Evolutionary conservation across 2,888 invertebrate species (phyloP), one percentile per base, ranked within the genome.

Genomic region (Dicyrtoma fusca): DNA sequence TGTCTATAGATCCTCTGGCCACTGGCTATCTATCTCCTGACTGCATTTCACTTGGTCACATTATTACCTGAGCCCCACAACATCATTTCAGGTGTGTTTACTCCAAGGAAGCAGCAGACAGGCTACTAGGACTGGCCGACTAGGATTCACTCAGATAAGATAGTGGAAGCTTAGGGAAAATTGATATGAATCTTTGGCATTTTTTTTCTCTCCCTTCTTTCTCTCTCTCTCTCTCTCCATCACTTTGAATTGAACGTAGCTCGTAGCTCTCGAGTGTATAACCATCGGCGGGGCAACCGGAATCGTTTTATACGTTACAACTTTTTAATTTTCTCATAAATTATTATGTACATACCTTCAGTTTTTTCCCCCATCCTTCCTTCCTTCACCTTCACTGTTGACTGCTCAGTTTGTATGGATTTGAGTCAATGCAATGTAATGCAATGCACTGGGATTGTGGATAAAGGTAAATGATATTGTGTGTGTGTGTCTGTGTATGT

Each of bases 311-410:
- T 14, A 53, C 42, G 42, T 66, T 65, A 65, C 51, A 65, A 65
- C 65, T 65, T 66, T 66, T 66, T 66, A 66, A 66, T 66, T 55
- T 68, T 68, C 57, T 55, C 23, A 68, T 68, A 68, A 55, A 68
- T 68, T 66, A 42, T 34, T 34, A 34, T 49, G n/a, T 49, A 17
- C 49, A n/a, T 49, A 19, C 11, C 19, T 49, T 19, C 5, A 49
- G n/a, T 49, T 49, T 49, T 11, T n/a, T 55, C 55, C 13, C 4
- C 45, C 13, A 10, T 11, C 45, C 45, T 45, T 45, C 13, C 13
- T 45, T 45, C 11, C 13, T 45, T 45, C 45, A 13, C 13, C 45
- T 45, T 13, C n/a, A n/a, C n/a, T n/a, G 19, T 49, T 19, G n/a
- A 17, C 14, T 14, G 19, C 59, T n/a, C n/a, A n/a, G n/a, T n/a